Evolutionary conservation across 2,888 invertebrate species (phyloP).

Genomic region (Conus canariensis): DNA sequence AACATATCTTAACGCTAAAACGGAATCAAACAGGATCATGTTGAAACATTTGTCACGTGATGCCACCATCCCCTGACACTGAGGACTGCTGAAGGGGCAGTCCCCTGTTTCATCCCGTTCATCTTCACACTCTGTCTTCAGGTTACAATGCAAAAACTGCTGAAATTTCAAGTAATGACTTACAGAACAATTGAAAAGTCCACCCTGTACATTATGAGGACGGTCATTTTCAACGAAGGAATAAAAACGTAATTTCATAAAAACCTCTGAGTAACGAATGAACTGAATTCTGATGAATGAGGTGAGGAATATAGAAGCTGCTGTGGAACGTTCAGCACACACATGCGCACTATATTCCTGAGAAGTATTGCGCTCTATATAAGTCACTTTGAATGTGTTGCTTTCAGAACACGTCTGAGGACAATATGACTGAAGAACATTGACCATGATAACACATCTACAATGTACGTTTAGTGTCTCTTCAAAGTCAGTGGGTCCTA

Average conservation of each 20-base stretch:
- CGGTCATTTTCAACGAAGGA: background rate
- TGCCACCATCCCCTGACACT: background rate
- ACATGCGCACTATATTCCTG: too few species aligned
- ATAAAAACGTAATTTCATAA: too few species aligned
- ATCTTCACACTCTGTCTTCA: slow-evolving; percentile 23
- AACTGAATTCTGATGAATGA: too few species aligned
- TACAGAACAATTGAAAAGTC: background rate
- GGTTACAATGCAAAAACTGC: background rate
- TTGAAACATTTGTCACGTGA: background rate
- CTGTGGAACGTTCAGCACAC: too few species aligned
- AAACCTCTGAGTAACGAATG: too few species aligned
- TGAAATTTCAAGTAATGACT: background rate
- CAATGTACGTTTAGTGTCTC: too few species aligned
- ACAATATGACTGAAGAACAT: too few species aligned
- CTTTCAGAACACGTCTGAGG: background rate
- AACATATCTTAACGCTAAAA: background rate
- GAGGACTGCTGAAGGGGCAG: slow-evolving; percentile 5
- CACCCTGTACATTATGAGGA: background rate
- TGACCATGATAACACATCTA: too few species aligned
- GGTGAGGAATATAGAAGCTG: too few species aligned
- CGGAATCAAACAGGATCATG: background rate
- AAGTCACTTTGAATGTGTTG: too few species aligned
- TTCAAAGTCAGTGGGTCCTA: too few species aligned
- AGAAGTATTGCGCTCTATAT: too few species aligned
- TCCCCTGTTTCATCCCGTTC: slow-evolving; percentile 3